phyloP scores from a whole-genome alignment of 2,797 vertebrate genomes.

The Heteromormyrus szaboi region DNA sequence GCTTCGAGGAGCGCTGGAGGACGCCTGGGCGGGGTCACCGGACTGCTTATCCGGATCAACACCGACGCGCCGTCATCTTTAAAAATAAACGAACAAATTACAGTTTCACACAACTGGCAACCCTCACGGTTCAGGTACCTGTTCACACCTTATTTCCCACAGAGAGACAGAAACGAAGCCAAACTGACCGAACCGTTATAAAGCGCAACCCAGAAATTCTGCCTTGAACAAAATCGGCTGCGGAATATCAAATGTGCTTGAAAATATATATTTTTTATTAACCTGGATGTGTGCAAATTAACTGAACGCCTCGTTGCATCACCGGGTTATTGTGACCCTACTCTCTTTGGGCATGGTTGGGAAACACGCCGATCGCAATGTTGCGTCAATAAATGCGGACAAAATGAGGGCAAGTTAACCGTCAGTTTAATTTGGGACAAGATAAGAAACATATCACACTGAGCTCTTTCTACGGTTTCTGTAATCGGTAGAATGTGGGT shows the following conservation, averaged over 20 bases:
- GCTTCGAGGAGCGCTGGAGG: background rate
- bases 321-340: background rate
- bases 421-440: background rate
- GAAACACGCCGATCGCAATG: background rate
- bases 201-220: background rate
- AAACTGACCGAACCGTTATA: background rate
- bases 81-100: background rate
- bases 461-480: background rate
- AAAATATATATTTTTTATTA: background rate
- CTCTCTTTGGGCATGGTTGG: background rate
- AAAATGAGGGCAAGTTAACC: background rate
- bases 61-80: background rate
- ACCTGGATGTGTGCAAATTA: background rate
- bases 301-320: background rate
- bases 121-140: background rate
- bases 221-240: background rate
- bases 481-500: background rate
- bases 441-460: background rate
- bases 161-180: background rate
- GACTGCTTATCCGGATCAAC: background rate
- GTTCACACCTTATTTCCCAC: background rate
- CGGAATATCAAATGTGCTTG: background rate
- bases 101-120: background rate
- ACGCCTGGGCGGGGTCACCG: background rate
- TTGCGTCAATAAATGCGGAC: background rate